phyloP scores from a whole-genome alignment of 2,888 invertebrate species.

The Cryptophagus acutangulus region DNA sequence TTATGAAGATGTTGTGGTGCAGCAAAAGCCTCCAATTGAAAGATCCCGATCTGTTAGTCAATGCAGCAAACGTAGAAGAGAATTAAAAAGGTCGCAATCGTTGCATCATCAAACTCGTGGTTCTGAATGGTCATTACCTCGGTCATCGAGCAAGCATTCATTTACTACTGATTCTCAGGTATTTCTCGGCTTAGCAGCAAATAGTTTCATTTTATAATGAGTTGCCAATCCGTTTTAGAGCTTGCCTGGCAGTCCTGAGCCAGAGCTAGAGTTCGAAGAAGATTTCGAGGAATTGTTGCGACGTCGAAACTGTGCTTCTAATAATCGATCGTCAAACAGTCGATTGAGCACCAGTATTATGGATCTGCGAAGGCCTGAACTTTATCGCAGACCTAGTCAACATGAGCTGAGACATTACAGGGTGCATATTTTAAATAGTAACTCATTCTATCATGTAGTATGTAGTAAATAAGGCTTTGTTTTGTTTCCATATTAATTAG shows the following conservation, averaged over 20 bases:
- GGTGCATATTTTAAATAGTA: conserved; percentile 40
- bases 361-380: conserved; percentile 48
- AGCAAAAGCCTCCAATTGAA: conserved; percentile 24
- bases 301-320: too few relatives aligned
- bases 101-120: conserved; percentile 35
- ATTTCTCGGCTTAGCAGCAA: conserved; percentile 26
- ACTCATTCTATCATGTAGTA: conserved; percentile 8
- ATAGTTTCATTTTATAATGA: background rate
- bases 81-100: conserved; percentile 42
- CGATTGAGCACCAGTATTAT: conserved; percentile 46
- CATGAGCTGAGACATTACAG: conserved; percentile 38
- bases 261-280: conserved; percentile 45
- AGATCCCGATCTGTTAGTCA: conserved; percentile 31
- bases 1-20: conserved; percentile 51
- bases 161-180: conserved; percentile 65
- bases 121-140: conserved; percentile 49
- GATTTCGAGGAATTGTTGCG: conserved; percentile 32
- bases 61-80: conserved; percentile 29
- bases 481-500: conserved; percentile 19
- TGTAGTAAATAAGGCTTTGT: conserved; percentile 32
- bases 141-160: conserved; percentile 63
- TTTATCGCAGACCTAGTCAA: conserved; percentile 37
- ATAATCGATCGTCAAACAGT: conserved; percentile 17
- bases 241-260: conserved; percentile 52
- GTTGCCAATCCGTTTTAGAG: conserved; percentile 50